These are phyloP conservation scores for Eurystomus glaucurus DNA, from an alignment of 2,797 vertebrate species.

Conservation along the genomic window DNA sequence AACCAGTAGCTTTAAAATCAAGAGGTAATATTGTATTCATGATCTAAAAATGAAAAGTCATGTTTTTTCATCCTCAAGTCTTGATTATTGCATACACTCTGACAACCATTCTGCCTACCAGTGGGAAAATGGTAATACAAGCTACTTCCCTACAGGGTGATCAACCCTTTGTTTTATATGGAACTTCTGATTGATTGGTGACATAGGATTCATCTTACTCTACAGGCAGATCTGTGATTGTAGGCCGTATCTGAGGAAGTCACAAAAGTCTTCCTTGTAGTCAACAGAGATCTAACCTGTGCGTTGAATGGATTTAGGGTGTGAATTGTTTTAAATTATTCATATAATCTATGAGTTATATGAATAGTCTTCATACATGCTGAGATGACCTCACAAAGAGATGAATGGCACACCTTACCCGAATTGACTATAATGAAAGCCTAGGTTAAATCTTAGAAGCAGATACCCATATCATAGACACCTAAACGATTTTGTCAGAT, in stretches of 20 bases:
- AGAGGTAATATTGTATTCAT: not conserved
- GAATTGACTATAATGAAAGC: not conserved
- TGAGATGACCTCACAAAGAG: not conserved
- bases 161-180: not conserved
- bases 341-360: not conserved
- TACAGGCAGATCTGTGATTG: not conserved
- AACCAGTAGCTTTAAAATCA: not conserved
- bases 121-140: not conserved
- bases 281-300: not conserved
- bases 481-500: not conserved
- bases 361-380: not conserved
- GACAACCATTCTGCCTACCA: not conserved
- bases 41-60: not conserved
- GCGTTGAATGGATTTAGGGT: not conserved
- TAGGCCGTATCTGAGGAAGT: not conserved
- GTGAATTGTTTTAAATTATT: not conserved
- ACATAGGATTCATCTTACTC: not conserved
- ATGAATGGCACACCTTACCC: not conserved
- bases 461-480: not conserved
- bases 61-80: not conserved
- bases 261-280: not conserved
- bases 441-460: not conserved
- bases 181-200: not conserved
- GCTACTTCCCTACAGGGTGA: not conserved
- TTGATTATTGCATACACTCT: not conserved